Conservation (phyloP, 2,888 invertebrate species). For the Alloplasta piceator region DNA sequence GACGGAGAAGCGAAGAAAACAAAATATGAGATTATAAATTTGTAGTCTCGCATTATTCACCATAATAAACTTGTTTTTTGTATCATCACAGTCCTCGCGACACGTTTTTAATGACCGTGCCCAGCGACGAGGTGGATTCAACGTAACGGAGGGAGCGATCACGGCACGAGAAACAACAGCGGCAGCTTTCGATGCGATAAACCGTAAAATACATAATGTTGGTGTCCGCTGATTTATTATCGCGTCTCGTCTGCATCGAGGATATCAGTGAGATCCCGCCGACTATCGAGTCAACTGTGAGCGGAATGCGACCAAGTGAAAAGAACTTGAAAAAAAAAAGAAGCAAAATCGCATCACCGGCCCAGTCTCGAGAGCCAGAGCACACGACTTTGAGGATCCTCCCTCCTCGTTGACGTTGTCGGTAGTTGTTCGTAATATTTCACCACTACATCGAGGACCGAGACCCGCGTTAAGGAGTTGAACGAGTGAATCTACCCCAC, state of each 20-base stretch:
- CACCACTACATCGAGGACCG: slow-evolving; percentile 35
- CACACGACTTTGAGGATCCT: background rate
- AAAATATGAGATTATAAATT: no score
- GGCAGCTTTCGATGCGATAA: slow-evolving; percentile 40
- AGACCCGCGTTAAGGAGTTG: background rate
- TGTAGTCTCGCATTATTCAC: slow-evolving; percentile 66
- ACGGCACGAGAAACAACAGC: slow-evolving; percentile 38
- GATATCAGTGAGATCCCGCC: slow-evolving; percentile 51
- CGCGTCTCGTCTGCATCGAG: slow-evolving; percentile 64
- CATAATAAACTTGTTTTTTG: slow-evolving; percentile 77
- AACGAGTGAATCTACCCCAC: slow-evolving; percentile 25
- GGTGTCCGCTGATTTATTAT: slow-evolving; percentile 58
- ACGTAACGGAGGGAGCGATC: slow-evolving; percentile 21
- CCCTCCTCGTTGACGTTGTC: background rate
- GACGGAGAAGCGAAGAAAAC: no score
- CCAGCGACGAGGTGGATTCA: slow-evolving; percentile 2
- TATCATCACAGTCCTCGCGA: slow-evolving; percentile 77
- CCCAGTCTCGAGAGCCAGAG: no score
- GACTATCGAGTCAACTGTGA: no score
- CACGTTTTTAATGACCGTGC: slow-evolving; percentile 60
- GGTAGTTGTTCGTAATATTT: slow-evolving; percentile 24
- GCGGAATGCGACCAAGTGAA: no score
- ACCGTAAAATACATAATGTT: slow-evolving; percentile 57
- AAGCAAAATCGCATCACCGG: no score
- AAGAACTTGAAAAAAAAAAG: no score